phyloP scores from a whole-genome alignment of 2,888 invertebrate genomes.

The Agelastica alni region DNA sequence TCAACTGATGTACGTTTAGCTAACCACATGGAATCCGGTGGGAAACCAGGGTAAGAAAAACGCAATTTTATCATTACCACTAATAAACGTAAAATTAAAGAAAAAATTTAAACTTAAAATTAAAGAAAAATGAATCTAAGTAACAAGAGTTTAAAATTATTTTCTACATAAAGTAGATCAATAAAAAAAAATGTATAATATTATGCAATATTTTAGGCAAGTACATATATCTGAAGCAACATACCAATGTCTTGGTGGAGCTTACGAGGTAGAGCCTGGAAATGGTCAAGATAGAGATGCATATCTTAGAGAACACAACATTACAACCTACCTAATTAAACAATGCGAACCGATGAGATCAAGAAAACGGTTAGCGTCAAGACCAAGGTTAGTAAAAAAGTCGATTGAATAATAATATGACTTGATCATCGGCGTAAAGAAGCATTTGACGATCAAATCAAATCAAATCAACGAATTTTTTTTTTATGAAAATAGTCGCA shows the following conservation, averaged over 20 bases:
- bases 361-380: slow-evolving; percentile 58
- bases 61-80: too few relatives aligned
- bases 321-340: slow-evolving; percentile 88
- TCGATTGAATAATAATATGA: not conserved
- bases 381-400: slow-evolving; percentile 53
- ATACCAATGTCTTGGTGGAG: slow-evolving; percentile 78
- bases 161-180: too few relatives aligned
- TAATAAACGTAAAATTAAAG: too few relatives aligned
- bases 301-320: slow-evolving; percentile 83
- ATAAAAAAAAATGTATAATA: too few relatives aligned
- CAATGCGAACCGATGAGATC: slow-evolving; percentile 74
- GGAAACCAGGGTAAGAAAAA: slow-evolving; percentile 92
- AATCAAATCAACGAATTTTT: too few relatives aligned
- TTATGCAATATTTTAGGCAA: slow-evolving; percentile 74
- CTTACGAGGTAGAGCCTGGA: slow-evolving; percentile 93
- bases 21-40: slow-evolving; percentile 96
- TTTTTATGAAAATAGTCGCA: too few relatives aligned
- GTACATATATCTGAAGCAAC: slow-evolving; percentile 96
- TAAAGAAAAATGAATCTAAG: too few relatives aligned
- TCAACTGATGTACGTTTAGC: slow-evolving; percentile 94
- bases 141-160: too few relatives aligned
- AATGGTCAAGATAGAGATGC: slow-evolving; percentile 81
- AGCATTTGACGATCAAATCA: too few relatives aligned
- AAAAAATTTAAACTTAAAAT: too few relatives aligned
- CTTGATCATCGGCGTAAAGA: too few relatives aligned